phyloP scores from a whole-genome alignment of 2,113 vertebrate species.

The Rhinichthys klamathensis region DNA sequence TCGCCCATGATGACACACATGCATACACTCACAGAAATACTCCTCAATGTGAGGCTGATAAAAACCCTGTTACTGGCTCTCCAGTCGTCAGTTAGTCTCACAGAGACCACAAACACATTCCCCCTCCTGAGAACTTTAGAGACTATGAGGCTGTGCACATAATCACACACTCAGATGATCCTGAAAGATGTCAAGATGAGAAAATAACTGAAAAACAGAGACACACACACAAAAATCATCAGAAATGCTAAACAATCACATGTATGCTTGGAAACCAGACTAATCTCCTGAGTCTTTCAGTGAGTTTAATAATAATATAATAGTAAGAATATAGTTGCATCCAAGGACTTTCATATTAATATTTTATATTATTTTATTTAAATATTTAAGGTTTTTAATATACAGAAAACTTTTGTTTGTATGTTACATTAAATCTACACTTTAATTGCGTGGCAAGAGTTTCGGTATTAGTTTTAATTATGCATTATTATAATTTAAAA shows the following conservation, averaged over 20 bases:
- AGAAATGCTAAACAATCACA: not conserved
- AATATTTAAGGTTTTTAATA: too few species aligned
- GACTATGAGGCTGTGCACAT: not conserved
- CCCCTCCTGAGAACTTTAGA: not conserved
- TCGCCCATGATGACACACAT: conserved; percentile 82
- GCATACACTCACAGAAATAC: not conserved
- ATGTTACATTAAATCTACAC: too few species aligned
- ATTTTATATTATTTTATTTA: not conserved
- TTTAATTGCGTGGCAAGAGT: too few species aligned
- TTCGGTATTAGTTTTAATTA: not conserved
- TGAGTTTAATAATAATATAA: not conserved
- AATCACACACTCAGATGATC: not conserved
- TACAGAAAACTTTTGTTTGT: too few species aligned
- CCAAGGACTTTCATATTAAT: not conserved
- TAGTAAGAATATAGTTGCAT: not conserved
- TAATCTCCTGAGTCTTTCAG: not conserved
- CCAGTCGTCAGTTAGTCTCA: conserved; percentile 23
- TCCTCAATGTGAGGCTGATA: conserved; percentile 26
- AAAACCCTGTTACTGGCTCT: not conserved
- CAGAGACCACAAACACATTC: conserved; percentile 30
- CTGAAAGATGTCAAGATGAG: not conserved
- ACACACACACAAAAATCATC: accelerated
- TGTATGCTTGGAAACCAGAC: not conserved
- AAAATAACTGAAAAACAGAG: not conserved
- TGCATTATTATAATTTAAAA: not conserved